A percentile compares a stretch with the other conserved stretches of the same genome.
Evolutionary conservation across 2,113 vertebrate genomes (phyloP).

Genomic region (Chrysemys picta): DNA sequence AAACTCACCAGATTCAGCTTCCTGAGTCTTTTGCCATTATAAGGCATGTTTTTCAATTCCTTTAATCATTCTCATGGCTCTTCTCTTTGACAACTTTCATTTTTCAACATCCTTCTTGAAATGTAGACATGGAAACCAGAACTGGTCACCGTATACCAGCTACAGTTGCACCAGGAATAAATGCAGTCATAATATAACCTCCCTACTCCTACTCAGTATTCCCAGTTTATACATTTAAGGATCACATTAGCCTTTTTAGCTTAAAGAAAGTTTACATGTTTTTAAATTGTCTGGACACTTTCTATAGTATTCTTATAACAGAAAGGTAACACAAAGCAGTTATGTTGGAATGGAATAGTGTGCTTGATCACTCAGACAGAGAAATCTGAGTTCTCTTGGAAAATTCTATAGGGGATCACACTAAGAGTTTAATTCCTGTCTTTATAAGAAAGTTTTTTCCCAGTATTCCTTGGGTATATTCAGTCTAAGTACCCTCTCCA

Average conservation of each 20-base stretch:
- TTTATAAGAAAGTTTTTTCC: neutral
- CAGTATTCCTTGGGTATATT: neutral
- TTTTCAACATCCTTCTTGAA: neutral
- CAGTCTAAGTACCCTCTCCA: neutral
- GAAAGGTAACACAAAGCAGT: neutral
- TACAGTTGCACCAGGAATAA: neutral
- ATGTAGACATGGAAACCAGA: neutral
- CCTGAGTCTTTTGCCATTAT: neutral
- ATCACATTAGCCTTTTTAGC: neutral
- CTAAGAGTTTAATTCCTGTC: neutral
- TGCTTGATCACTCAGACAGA: neutral
- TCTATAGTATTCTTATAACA: neutral
- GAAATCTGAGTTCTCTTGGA: neutral
- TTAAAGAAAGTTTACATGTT: neutral
- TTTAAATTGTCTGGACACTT: neutral
- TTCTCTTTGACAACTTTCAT: neutral
- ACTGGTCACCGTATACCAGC: neutral
- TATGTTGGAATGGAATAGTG: neutral
- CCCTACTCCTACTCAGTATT: neutral
- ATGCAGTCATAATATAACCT: neutral
- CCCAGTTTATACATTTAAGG: neutral
- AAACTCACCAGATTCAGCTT: neutral
- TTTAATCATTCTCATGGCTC: neutral
- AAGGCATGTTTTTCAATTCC: neutral
- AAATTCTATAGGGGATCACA: neutral